Evolutionary conservation across 2,113 vertebrate species (phyloP), one percentile per base, ranked within the genome.

Genomic region (Prietella phreatophila): DNA sequence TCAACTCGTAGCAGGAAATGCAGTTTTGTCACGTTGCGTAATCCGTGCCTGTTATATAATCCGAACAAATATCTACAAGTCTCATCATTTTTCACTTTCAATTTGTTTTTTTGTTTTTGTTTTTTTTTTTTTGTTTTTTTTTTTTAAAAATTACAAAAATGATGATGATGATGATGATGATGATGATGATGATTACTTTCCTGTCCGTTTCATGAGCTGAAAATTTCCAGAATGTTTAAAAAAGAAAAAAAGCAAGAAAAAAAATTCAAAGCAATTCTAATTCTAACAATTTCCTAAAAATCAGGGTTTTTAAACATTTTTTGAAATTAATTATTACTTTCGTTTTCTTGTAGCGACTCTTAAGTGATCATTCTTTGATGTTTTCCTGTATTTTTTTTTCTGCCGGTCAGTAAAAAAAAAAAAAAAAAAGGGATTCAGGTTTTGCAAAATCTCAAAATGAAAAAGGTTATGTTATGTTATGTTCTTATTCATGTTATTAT

Each of bases 391-490:
- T 94, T 96, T 96, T 95, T 95, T 94, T 96, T 97, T 91, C 97
- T 98, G 97, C 97, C 96, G 98, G 97, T 97, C 97, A 99, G 97
- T 97, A 11, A 82, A 50, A 42, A 42, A 10, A 82, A 50, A 42
- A 42, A 10, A 82, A 95, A 98, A 97, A 95, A 91, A 97, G 95
- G 96, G 96, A 96, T 94, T 95, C 96, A 96, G 95, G 97, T 97
- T 93, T 94, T 97, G 96, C 97, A 96, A 97, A 96, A 96, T 95
- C 95, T 97, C 96, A 97, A 99, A 98, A 97, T 96, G 95, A 98
- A 98, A 98, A 58, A 17, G 8, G 47, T 9, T 13, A 47, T 27
- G 8, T 73, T 39, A 8, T 75, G 71, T 96, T 93, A 92, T 93
- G 92, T 93, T 91, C 92, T 92, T 84, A 50, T 67, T 69, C 79